Conservation (phyloP, 2,888 invertebrate genomes). For the Diadegma fenestrale region DNA sequence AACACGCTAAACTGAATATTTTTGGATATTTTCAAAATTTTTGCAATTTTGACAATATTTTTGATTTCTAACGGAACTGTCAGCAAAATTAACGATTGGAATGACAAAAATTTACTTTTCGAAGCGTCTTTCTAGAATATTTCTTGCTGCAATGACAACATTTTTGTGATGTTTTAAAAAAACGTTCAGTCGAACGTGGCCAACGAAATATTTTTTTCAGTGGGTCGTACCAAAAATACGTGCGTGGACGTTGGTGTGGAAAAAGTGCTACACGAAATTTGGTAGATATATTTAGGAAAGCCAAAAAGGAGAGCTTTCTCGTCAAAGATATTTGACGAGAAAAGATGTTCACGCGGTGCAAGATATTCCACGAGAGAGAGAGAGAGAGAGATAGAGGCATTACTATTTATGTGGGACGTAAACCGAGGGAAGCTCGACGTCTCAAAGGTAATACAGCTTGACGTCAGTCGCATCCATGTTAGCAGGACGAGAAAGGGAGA, state of each 20-base stretch:
- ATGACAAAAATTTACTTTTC: too few species aligned
- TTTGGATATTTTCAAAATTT: too few species aligned
- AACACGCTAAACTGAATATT: too few species aligned
- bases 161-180: too few species aligned
- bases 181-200: too few species aligned
- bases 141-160: too few species aligned
- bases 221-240: not conserved
- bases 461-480: conserved; percentile 16
- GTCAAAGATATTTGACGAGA: conserved; percentile 23
- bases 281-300: not conserved
- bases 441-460: conserved; percentile 49
- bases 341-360: not conserved
- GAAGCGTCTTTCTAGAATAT: too few species aligned
- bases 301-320: not conserved
- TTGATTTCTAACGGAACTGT: too few species aligned
- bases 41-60: too few species aligned
- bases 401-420: conserved; percentile 56
- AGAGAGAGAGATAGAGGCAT: conserved; percentile 28
- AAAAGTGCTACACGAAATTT: not conserved
- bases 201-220: too few species aligned
- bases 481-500: conserved; percentile 3
- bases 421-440: conserved; percentile 40
- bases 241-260: not conserved
- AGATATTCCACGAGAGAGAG: conserved; percentile 20
- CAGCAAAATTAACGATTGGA: too few species aligned